phyloP scores from a whole-genome alignment of 2,888 invertebrate species.

The Luffia ferchaultella region DNA sequence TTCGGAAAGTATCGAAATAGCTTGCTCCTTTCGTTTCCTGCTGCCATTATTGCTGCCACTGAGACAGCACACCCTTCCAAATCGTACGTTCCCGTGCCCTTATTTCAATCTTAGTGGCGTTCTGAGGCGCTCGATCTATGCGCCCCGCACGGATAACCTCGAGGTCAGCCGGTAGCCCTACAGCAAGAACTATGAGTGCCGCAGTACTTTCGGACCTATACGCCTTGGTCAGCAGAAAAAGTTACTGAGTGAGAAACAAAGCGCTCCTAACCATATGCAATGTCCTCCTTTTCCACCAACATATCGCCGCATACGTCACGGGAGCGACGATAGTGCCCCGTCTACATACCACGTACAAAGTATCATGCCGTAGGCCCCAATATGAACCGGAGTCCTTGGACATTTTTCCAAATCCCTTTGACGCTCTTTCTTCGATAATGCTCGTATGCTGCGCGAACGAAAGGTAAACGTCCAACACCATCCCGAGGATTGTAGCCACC shows the following conservation, averaged over 20 bases:
- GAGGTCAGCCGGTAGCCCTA: background rate
- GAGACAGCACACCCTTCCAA: background rate
- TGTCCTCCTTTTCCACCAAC: background rate
- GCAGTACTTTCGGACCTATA: background rate
- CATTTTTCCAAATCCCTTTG: background rate
- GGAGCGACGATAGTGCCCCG: background rate
- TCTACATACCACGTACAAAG: background rate
- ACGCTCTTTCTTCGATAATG: background rate
- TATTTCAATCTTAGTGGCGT: background rate
- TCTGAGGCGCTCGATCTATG: background rate
- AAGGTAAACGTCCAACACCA: background rate
- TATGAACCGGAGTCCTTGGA: background rate
- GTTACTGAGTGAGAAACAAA: background rate
- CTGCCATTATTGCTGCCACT: background rate
- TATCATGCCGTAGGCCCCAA: background rate
- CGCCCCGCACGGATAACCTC: background rate
- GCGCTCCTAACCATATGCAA: background rate
- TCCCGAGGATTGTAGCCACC: background rate
- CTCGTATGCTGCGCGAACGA: background rate
- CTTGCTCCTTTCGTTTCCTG: background rate
- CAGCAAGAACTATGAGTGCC: background rate
- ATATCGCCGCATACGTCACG: background rate
- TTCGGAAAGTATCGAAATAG: background rate
- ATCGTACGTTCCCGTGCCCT: background rate
- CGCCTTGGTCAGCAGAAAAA: background rate